Percentiles rank a stretch among this genome's conserved stretches.
These are phyloP conservation scores for Jacana jacana DNA, from an alignment of 2,113 vertebrate genomes.

Conservation along the genomic window DNA sequence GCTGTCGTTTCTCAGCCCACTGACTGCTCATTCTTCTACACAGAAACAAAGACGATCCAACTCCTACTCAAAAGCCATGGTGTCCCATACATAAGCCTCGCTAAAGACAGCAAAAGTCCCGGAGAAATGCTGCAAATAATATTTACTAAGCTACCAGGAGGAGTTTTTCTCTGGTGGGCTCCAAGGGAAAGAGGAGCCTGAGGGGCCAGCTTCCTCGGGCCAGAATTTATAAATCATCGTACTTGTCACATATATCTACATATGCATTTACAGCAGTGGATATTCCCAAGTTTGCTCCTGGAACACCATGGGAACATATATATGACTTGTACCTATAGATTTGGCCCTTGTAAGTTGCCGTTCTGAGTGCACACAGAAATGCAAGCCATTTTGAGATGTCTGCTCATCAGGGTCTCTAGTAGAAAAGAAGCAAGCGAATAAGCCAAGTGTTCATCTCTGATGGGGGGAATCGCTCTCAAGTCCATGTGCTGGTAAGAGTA, in stretches of 20 bases:
- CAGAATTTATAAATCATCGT: background rate
- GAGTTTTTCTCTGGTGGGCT: background rate
- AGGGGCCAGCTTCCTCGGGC: background rate
- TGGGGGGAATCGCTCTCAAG: background rate
- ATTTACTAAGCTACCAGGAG: background rate
- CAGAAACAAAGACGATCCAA: background rate
- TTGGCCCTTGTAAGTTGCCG: background rate
- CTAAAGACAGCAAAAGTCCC: background rate
- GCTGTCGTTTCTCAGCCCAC: background rate
- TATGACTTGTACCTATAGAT: background rate
- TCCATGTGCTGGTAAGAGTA: background rate
- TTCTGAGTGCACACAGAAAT: background rate
- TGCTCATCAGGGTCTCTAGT: background rate
- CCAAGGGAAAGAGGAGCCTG: background rate
- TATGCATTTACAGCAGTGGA: background rate
- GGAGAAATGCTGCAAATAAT: background rate
- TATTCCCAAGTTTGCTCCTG: background rate
- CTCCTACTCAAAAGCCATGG: background rate
- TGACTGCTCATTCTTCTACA: background rate
- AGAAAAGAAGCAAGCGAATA: background rate
- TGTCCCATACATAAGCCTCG: background rate
- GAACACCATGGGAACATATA: background rate
- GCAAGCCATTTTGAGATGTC: background rate
- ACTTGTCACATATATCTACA: background rate
- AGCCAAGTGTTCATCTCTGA: background rate